Base-by-base conservation (phyloP, 2,113 vertebrate species). In the Dromaius novaehollandiae region DNA sequence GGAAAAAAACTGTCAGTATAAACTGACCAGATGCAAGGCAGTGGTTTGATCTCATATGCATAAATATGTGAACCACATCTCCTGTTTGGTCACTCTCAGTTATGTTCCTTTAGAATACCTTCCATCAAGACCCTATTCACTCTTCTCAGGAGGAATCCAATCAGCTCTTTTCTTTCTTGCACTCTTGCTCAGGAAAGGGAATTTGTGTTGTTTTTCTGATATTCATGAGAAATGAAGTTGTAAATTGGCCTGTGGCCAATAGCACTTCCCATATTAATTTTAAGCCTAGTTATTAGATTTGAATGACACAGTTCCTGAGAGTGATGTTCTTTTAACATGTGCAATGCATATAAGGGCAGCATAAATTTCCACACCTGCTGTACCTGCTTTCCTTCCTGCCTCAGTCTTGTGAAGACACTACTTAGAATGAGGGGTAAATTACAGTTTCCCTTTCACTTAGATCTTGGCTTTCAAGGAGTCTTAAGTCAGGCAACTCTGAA, bases 1-100 rank as follows among this genome's bases (percentile, higher is more conserved):
- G 82, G 61, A 95, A 95, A 95, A 74, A 97, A 94, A 75, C 79
- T 93, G 88, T 71, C 76, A 51, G 88, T 38, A 69, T 71, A 95
- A 92, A 91, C 50, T 85, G 81, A 86, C 16, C 91, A 95, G 91
- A 86, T 42, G 60, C 22, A 63, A 76, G 84, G n/a, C 70, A 91
- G 75, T 40, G 55, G 13, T 68, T 94, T 90, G 55, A 84, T 85
- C 61, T 95, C 88, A 68, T 75, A 55, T 81, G 38, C 28, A 6
- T 58, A 66, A 82, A 44, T 63, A 85, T 78, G 65, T 44, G 71
- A 96, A 79, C 28, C 48, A 78, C 50, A 82, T 88, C 42, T 92
- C 30, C n/a, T 73, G 34, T 70, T 87, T 4, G 15, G 36, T 80
- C 60, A 55, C 73, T 38, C 70, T 61, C 63, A 32, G 44, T 61